Evolutionary conservation across 1,140 invertebrate species (phyloP).

Genomic region (Pogonus chalceus): DNA sequence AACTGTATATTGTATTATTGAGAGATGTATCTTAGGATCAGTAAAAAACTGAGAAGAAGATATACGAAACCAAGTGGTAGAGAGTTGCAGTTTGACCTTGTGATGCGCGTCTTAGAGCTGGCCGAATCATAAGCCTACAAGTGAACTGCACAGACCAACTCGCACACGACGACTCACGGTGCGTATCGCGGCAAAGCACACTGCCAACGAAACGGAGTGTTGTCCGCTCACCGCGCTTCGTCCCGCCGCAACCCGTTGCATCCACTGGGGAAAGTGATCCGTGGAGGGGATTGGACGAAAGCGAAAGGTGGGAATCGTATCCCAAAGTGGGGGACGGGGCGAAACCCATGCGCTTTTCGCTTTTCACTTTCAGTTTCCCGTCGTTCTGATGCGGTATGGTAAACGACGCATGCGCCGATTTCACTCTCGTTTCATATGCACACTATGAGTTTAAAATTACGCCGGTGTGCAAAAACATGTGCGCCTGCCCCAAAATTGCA

Average conservation of each 20-base stretch:
- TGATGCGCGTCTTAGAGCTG: not conserved
- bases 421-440: slow-evolving; percentile 22
- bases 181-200: too few relatives aligned
- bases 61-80: not conserved
- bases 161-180: not conserved
- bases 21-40: too few relatives aligned
- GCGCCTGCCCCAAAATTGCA: too few relatives aligned
- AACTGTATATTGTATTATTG: too few relatives aligned
- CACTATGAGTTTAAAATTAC: not conserved
- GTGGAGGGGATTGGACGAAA: slow-evolving; percentile 24
- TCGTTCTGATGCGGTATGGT: slow-evolving; percentile 8
- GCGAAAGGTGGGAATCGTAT: slow-evolving; percentile 30
- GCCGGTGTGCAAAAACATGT: not conserved
- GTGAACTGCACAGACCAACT: slow-evolving; percentile 5
- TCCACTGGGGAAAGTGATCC: slow-evolving; percentile 25
- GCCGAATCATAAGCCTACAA: not conserved
- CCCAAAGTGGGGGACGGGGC: slow-evolving; percentile 12
- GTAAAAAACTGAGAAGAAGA: too few relatives aligned
- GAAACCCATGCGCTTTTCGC: slow-evolving; percentile 18
- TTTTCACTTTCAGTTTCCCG: slow-evolving; percentile 35
- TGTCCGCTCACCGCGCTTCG: not conserved
- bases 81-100: not conserved
- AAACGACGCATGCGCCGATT: slow-evolving; percentile 28
- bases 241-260: not conserved
- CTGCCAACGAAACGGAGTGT: not conserved